Evolutionary conservation across 37 sponge, comb jelly and placozoan species (phyloP).

Genomic region (Hexactinellida sp.): DNA sequence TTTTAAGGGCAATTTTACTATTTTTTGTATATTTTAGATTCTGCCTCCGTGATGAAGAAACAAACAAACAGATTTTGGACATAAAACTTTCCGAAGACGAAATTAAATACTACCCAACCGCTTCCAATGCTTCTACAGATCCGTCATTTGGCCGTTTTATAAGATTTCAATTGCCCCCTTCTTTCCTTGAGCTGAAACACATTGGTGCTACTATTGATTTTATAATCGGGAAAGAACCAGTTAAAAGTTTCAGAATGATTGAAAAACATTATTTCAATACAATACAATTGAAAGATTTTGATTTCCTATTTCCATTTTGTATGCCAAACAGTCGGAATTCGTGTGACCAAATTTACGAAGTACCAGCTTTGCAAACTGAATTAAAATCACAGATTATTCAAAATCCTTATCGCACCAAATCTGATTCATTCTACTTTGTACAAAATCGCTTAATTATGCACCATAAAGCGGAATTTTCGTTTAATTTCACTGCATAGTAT

Average conservation of each 20-base stretch:
- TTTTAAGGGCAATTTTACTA: no score
- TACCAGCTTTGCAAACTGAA: slow-evolving; percentile 56
- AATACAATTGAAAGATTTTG: slow-evolving; percentile 65
- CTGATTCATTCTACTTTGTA: slow-evolving; percentile 99
- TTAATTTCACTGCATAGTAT: background rate
- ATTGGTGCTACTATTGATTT: slow-evolving; percentile 97
- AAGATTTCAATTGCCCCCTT: slow-evolving; percentile 73
- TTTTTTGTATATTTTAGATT: background rate
- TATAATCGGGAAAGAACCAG: slow-evolving; percentile 63
- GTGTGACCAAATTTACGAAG: slow-evolving; percentile 92
- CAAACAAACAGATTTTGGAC: background rate
- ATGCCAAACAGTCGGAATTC: slow-evolving; percentile 89
- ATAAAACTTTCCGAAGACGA: background rate
- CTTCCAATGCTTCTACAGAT: background rate
- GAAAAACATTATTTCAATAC: slow-evolving; percentile 89
- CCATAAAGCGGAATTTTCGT: slow-evolving; percentile 94
- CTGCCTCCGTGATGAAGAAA: slow-evolving; percentile 6
- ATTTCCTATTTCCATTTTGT: slow-evolving; percentile 88
- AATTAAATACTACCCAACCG: background rate
- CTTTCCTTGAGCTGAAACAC: slow-evolving; percentile 47
- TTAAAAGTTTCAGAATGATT: slow-evolving; percentile 82
- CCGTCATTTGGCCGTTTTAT: slow-evolving; percentile 55
- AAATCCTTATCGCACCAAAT: slow-evolving; percentile 73
- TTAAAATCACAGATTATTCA: slow-evolving; percentile 66
- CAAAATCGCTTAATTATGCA: slow-evolving; percentile 88